Evolutionary conservation across 2,888 invertebrate genomes (phyloP), one percentile per base, ranked within the genome.

Genomic region (Pollenia labialis): DNA sequence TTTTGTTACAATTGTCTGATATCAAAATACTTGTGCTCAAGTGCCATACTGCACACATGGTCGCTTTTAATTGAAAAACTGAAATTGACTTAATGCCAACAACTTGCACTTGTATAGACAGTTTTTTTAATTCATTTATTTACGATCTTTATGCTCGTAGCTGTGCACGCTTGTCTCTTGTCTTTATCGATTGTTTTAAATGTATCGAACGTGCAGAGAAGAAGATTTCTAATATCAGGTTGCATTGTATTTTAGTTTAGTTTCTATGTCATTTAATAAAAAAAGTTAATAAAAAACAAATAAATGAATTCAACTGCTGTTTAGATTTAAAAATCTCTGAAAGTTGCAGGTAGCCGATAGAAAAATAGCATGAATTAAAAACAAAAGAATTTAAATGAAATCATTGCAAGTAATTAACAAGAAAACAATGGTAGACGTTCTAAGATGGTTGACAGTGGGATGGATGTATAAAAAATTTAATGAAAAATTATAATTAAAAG

Each of bases 151-250:
- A 48, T 40, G 56, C 12, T 64, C 23, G 23, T 11, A 32, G 46
- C n/a, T 42, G 42, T 44, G 52, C 52, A 23, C 64, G 42, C 52
- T 42, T 68, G 68, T 50, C n/a, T 40, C 44, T 16, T 52, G 16
- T 74, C 40, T 64, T 50, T 44, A 58, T n/a, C 48, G 12, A 23
- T 32, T 58, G 7, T 12, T 40, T 18, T n/a, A 46, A 10, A 40
- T 52, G 3, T 42, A 75, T 46, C 46, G 16, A 48, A 74, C 6
- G 16, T 18, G 11, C 11, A 40, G 32, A 16, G 52, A 18, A 14
- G 74, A 50, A 54, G 46, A 80, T 48, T 64, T 64, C 54, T 54
- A 81, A 64, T 58, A 77, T 77, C 58, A 68, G 58, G 48, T 58
- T 50, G n/a, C 42, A 58, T 77, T 56, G 46, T 40, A 77, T 56